phyloP scores from a whole-genome alignment of 2,113 vertebrate species.

The Callionymus lyra region DNA sequence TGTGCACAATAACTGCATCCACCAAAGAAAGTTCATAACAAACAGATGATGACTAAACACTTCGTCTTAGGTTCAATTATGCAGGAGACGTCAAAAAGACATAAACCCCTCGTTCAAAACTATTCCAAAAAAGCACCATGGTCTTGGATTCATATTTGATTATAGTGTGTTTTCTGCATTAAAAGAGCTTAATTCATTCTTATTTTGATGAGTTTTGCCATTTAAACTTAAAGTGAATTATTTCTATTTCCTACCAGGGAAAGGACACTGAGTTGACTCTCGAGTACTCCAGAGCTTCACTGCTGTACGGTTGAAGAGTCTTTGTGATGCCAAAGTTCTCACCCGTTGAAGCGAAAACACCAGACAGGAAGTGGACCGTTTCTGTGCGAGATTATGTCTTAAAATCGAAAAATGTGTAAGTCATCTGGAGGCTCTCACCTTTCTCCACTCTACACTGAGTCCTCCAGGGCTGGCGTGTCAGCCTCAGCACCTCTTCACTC shows the following conservation, averaged over 20 bases:
- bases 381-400: conserved; percentile 38
- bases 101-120: no score
- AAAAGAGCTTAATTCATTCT: no score
- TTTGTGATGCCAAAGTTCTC: conserved; percentile 66
- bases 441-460: conserved; percentile 47
- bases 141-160: no score
- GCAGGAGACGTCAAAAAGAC: no score
- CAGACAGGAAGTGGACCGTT: conserved; percentile 51
- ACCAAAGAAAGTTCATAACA: no score
- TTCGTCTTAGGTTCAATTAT: no score
- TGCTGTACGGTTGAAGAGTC: conserved; percentile 42
- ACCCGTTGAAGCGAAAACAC: conserved; percentile 64
- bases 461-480: conserved; percentile 13
- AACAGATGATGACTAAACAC: no score
- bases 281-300: conserved; percentile 45
- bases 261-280: conserved; percentile 42
- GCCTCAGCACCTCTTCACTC: conserved; percentile 42
- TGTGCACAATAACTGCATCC: not conserved
- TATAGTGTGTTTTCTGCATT: no score
- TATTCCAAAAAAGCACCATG: no score
- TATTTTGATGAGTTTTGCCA: no score
- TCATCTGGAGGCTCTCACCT: conserved; percentile 27
- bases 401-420: not conserved
- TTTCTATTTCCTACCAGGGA: conserved; percentile 63
- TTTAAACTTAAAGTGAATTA: no score